Evolutionary conservation across 2,113 vertebrate genomes (phyloP), one percentile per base, ranked within the genome.

Genomic region (Campylomormyrus numenius): DNA sequence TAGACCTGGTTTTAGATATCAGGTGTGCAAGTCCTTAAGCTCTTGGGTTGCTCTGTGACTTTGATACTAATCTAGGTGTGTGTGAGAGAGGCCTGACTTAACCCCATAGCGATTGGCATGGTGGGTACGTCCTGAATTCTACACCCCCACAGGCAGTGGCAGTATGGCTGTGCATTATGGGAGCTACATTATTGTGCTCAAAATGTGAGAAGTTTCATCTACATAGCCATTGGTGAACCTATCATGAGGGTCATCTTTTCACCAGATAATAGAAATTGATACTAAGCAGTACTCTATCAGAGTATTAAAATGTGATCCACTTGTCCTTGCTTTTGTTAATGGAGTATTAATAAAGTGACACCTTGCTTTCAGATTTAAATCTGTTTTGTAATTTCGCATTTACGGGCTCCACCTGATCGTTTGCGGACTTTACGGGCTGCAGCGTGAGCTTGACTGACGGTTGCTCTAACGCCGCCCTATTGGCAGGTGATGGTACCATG

Each of bases 401-500:
- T 35, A 27, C 3, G 27, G 66, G 11, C 27, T 35, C 31, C 66
- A 19, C 70, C 31, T 77, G 3, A 31, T 77, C 31, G 5, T 77
- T 31, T 31, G 62, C 8, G 11, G 66, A 27, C 35, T 42, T 19
- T 19, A 17, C 2, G 9, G 19, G 35, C 35, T 42, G 35, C 74
- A 80, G 15, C 1, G 1, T 17, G 74, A 7, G 35, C 74, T 19
- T 42, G 74, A 42, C 13, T 80, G 46, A 77, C 27, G 31, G 15
- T 85, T 48, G n/a, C 80, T 19, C 45, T 85, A 24, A 48, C 17
- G 5, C 27, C 85, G 11, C 35, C 74, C 74, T 42, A 17, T 80
- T 42, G 74, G 74, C 35, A 97, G 98, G 98, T 93, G 98, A 99
- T 88, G 98, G 98, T 88, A 99, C 98, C 35, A 99, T 99, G 98